These are phyloP conservation scores for Phalacrocorax pelagicus DNA, from an alignment of 2,113 vertebrate species.

Conservation along the genomic window DNA sequence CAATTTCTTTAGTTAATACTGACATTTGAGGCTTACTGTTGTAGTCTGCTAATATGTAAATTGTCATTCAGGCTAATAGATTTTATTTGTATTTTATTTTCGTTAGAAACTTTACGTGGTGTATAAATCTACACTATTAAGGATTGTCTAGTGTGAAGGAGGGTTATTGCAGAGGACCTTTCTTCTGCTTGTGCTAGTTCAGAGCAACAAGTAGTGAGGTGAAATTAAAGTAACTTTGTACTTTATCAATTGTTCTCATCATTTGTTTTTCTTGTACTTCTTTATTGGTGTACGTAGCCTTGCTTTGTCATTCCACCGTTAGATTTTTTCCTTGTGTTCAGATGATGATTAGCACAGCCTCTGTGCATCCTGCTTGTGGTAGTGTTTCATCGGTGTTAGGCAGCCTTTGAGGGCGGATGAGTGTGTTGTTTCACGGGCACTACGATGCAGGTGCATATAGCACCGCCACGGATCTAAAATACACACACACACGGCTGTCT, in stretches of 20 bases:
- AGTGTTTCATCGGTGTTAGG: not conserved
- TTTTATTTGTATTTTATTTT: not conserved
- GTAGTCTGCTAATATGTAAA: not conserved
- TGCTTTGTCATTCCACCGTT: not conserved
- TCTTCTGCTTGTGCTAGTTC: not conserved
- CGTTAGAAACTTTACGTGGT: not conserved
- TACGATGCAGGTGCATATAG: not conserved
- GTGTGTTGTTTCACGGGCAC: not conserved
- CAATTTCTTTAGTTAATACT: not conserved
- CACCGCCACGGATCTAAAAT: not conserved
- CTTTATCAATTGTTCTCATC: not conserved
- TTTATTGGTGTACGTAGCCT: not conserved
- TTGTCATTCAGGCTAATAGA: not conserved
- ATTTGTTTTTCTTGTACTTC: not conserved
- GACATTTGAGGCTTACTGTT: not conserved
- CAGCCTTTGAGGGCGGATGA: not conserved
- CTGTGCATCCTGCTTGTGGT: not conserved
- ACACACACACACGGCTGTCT: rapidly evolving
- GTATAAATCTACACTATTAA: no score
- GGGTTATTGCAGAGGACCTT: not conserved
- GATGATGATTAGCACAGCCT: not conserved
- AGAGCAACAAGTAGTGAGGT: not conserved
- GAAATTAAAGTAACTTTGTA: not conserved
- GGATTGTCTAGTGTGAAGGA: not conserved
- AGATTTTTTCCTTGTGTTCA: not conserved